Evolutionary conservation across 2,888 invertebrate species (phyloP).

Genomic region (Anodontia alba): DNA sequence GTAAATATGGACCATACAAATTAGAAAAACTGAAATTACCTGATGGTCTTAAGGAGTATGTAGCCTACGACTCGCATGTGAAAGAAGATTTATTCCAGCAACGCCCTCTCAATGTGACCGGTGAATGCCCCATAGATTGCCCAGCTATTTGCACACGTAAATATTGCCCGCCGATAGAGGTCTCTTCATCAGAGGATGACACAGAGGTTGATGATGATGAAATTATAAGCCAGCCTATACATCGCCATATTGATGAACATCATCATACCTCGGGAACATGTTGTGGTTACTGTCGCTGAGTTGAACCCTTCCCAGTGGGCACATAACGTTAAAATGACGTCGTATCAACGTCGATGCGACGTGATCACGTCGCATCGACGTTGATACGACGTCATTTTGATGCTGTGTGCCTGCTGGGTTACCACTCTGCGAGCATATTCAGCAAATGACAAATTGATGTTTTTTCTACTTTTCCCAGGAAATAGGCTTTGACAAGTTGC

Average conservation of each 20-base stretch:
- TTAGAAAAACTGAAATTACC: constrained; percentile 72
- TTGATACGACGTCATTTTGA: too few species aligned
- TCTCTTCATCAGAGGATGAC: constrained; percentile 72
- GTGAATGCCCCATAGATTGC: constrained; percentile 81
- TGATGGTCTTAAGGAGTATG: constrained; percentile 65
- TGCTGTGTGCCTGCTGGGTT: too few species aligned
- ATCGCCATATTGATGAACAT: background rate
- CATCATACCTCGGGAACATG: constrained; percentile 38
- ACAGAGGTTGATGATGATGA: constrained; percentile 64
- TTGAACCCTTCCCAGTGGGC: too few species aligned
- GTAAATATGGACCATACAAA: constrained; percentile 71
- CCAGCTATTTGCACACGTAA: constrained; percentile 67
- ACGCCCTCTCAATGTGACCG: constrained; percentile 59
- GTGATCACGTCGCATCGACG: too few species aligned
- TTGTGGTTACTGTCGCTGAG: constrained; percentile 50
- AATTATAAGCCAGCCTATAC: background rate
- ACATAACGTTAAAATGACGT: too few species aligned
- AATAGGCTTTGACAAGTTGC: too few species aligned
- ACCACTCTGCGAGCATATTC: too few species aligned
- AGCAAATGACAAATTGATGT: too few species aligned
- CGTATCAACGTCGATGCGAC: too few species aligned
- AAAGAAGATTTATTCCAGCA: constrained; percentile 69
- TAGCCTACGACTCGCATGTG: constrained; percentile 72
- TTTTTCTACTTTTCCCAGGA: too few species aligned
- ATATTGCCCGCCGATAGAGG: constrained; percentile 77